Percentiles rank a stretch among this genome's conserved stretches.
Evolutionary conservation across 2,888 invertebrate genomes (phyloP).

Genomic region (Nemotelus nigrinus): DNA sequence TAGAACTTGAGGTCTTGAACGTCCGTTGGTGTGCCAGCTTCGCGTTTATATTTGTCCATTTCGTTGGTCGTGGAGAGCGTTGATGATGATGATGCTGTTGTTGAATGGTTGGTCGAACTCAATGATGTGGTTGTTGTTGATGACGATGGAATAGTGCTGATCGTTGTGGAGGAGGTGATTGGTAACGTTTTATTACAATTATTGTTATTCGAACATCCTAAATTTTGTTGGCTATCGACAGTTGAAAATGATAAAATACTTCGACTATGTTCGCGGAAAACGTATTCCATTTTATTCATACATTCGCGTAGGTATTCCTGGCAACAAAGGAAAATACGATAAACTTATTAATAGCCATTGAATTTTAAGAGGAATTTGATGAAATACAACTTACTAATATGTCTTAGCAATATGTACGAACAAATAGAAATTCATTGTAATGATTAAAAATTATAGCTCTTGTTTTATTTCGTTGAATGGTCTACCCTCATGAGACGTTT

Average conservation of each 20-base stretch:
- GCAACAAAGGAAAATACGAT: too few species aligned
- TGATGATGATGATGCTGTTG: conserved; percentile 66
- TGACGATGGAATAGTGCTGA: conserved; percentile 55
- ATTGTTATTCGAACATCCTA: conserved; percentile 54
- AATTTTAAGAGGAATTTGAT: too few species aligned
- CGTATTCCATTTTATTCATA: conserved; percentile 81
- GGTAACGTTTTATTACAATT: conserved; percentile 53
- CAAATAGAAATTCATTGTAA: not conserved
- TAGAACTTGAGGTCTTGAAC: conserved; percentile 85
- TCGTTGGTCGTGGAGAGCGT: conserved; percentile 57
- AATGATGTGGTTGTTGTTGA: conserved; percentile 55
- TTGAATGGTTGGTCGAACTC: conserved; percentile 51
- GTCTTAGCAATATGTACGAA: conserved; percentile 56
- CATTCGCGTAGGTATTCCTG: conserved; percentile 85
- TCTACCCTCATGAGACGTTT: too few species aligned
- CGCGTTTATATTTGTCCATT: conserved; percentile 73
- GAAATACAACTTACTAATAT: too few species aligned
- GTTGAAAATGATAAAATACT: conserved; percentile 55
- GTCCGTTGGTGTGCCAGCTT: conserved; percentile 86
- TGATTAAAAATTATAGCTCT: too few species aligned
- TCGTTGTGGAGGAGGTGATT: conserved; percentile 63
- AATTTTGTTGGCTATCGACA: conserved; percentile 57
- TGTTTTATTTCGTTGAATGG: too few species aligned
- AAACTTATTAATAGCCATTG: too few species aligned
- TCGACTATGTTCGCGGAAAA: conserved; percentile 70